Percentiles rank a stretch among this genome's conserved stretches.
Evolutionary conservation across 2,113 vertebrate genomes (phyloP).

Genomic region (Aptenodytes forsteri): DNA sequence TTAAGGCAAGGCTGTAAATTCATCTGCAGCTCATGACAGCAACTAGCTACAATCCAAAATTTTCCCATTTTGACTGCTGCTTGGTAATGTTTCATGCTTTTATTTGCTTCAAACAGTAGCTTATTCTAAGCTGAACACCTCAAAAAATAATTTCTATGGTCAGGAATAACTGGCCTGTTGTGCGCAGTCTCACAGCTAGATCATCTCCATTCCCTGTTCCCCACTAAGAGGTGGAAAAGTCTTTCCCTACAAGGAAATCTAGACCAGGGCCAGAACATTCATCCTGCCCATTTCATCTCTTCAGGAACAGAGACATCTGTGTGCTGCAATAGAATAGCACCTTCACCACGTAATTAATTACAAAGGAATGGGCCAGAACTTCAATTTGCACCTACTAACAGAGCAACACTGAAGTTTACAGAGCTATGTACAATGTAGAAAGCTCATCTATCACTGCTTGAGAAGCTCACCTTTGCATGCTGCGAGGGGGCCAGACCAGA

Average conservation of each 20-base stretch:
- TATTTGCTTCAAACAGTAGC: not conserved
- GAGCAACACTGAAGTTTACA: not conserved
- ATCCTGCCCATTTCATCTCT: not conserved
- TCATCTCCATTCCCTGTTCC: not conserved
- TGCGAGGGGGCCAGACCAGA: constrained; percentile 78
- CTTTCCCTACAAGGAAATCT: not conserved
- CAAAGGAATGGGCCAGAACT: not conserved
- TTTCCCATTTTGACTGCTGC: not conserved
- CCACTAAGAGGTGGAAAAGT: not conserved
- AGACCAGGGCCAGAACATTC: not conserved
- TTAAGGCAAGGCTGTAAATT: not conserved
- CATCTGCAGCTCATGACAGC: not conserved
- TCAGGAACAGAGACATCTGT: not conserved
- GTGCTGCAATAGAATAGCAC: not conserved
- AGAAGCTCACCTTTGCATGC: constrained; percentile 75
- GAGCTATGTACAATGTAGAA: not conserved
- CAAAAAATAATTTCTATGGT: not conserved
- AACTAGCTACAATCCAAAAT: not conserved
- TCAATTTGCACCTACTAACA: not conserved
- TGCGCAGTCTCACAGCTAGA: not conserved
- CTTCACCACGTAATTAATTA: not conserved
- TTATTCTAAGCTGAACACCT: not conserved
- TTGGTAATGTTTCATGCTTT: not conserved
- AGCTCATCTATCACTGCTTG: not conserved
- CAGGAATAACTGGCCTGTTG: not conserved